Percentiles rank a stretch among this genome's conserved stretches.
Evolutionary conservation across 2,797 vertebrate species (phyloP).

Genomic region (Periparus ater): DNA sequence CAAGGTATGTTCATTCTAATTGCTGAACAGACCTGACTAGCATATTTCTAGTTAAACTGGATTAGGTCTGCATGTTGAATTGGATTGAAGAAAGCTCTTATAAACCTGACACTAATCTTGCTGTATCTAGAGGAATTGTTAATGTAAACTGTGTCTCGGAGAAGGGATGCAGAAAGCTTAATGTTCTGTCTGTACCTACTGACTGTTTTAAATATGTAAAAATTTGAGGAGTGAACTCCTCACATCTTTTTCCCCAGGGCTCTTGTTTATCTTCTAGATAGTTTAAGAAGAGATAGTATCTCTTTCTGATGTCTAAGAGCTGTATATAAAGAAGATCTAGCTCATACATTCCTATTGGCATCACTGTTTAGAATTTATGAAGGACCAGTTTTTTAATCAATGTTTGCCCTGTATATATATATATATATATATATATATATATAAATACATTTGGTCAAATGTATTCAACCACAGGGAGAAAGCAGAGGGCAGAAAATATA

Average conservation of each 20-base stretch:
- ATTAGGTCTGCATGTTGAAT: neutral
- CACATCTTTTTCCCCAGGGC: neutral
- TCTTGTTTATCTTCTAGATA: conserved; percentile 6
- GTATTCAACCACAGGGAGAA: neutral
- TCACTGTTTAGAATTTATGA: neutral
- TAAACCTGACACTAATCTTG: neutral
- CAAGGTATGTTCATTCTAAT: neutral
- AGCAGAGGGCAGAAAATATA: neutral
- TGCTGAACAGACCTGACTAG: neutral
- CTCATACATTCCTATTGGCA: neutral
- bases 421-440: too few species aligned
- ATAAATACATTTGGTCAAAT: too few species aligned
- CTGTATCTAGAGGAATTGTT: neutral
- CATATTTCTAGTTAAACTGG: neutral
- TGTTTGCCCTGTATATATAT: neutral
- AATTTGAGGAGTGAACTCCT: neutral
- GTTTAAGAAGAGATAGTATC: neutral
- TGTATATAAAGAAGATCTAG: neutral
- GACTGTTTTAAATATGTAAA: neutral
- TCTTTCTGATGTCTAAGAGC: neutral
- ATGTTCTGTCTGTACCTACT: neutral
- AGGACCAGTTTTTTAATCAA: neutral
- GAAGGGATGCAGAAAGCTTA: neutral
- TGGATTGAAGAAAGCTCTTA: neutral
- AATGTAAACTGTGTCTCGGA: neutral